Evolutionary conservation across 2,888 invertebrate genomes (phyloP), one percentile per base, ranked within the genome.

Genomic region (Melitaea athalia): DNA sequence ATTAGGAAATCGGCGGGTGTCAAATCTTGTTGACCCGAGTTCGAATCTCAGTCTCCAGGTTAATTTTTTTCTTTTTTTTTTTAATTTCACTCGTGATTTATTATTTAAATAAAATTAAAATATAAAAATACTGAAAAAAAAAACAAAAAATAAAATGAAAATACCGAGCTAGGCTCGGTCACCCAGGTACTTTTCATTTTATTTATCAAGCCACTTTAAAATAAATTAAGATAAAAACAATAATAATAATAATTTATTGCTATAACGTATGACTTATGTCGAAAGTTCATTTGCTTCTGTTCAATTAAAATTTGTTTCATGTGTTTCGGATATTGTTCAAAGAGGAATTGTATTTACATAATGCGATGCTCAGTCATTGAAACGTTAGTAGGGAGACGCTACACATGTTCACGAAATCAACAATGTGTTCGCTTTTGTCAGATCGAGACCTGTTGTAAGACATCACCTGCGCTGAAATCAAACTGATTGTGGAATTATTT

Each of bases 321-420:
- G 15, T 31, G 4, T 15, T 38, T 57, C 8, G 15, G n/a, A 15
- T 17, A 52, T 45, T 49, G 67, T 67, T 63, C 63, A 60, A 63
- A 67, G 67, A 61, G 59, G 43, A 33, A 53, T 49, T 61, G 52
- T 67, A 64, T 67, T 67, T 70, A 62, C 55, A 38, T 59, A 53
- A 57, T 57, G 50, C 57, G 52, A 14, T 83, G 84, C 76, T 79
- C 85, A 82, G 73, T 78, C 87, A 88, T 81, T 76, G 88, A 86
- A 89, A 88, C 88, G 82, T 42, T 52, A 63, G 45, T 77, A 78
- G 80, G 85, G 86, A 87, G 81, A 85, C 83, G 83, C 76, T 81
- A 82, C 85, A 87, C 80, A 85, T 88, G 88, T 84, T 85, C 74
- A 31, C 70, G 63, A 70, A 50, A 63, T 66, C 71, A 72, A 73